phyloP scores from a whole-genome alignment of 2,797 vertebrate species.

The Perodicticus potto region DNA sequence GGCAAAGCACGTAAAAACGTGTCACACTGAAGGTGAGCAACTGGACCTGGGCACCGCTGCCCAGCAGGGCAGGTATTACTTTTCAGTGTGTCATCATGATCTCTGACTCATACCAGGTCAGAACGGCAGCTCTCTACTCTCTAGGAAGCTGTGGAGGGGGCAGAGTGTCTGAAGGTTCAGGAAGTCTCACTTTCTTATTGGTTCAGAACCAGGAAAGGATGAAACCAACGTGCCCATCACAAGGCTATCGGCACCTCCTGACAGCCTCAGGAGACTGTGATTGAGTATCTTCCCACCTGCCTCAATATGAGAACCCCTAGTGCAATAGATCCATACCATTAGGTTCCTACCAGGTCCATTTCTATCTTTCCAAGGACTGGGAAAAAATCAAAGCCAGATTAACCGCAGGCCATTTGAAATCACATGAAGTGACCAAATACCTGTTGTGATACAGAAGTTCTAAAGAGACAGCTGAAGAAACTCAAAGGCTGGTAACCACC shows the following conservation, averaged over 20 bases:
- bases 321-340: background rate
- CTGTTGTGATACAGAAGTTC: background rate
- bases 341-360: background rate
- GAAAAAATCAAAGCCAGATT: slow-evolving; percentile 17
- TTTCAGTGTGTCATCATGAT: background rate
- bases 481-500: slow-evolving; percentile 1
- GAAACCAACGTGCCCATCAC: background rate
- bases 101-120: background rate
- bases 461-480: slow-evolving; percentile 6
- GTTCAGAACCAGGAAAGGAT: slow-evolving; percentile 42
- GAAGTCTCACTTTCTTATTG: background rate
- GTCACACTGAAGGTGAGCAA: slow-evolving; percentile 30
- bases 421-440: slow-evolving; percentile 7
- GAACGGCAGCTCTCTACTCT: background rate
- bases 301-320: background rate
- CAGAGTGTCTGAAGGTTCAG: background rate
- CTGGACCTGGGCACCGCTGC: background rate
- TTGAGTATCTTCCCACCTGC: background rate
- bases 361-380: background rate
- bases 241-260: background rate
- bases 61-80: background rate
- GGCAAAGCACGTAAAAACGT: background rate
- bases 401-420: background rate
- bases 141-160: background rate
- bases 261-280: background rate